Conservation (phyloP, 2,797 vertebrate genomes). For the Tympanoctomys barrerae region DNA sequence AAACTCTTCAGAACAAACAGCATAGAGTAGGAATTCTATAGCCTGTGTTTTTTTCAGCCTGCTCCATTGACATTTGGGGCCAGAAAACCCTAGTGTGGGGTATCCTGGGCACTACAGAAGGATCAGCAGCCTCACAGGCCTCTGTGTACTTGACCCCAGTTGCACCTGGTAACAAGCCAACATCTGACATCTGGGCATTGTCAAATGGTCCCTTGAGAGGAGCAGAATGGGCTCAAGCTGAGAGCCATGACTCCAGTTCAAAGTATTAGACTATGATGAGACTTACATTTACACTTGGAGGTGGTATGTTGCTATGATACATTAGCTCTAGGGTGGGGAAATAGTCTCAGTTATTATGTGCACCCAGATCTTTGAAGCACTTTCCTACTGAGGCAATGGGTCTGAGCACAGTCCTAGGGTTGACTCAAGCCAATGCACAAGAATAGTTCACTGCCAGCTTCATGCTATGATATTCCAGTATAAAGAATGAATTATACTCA, state of each 20-base stretch:
- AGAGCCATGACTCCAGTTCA: not conserved
- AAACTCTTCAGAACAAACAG: not conserved
- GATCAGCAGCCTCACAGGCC: not conserved
- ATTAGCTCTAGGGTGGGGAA: not conserved
- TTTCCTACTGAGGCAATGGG: not conserved
- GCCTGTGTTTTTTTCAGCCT: not conserved
- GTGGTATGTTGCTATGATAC: fast-evolving
- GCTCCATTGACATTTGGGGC: no score
- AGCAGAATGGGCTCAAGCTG: not conserved
- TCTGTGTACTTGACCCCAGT: not conserved
- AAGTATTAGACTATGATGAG: not conserved
- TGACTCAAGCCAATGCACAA: fast-evolving
- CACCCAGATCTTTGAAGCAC: not conserved
- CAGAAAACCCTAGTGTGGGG: not conserved
- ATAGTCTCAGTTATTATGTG: fast-evolving
- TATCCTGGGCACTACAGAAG: not conserved
- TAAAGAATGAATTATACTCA: not conserved
- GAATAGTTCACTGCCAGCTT: fast-evolving
- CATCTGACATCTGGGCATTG: not conserved
- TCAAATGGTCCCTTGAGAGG: not conserved
- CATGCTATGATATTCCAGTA: fast-evolving
- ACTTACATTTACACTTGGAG: not conserved
- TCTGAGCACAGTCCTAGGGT: no score
- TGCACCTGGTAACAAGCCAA: no score
- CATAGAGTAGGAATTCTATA: not conserved